phyloP scores from a whole-genome alignment of 2,797 vertebrate genomes.

The Allobates femoralis region DNA sequence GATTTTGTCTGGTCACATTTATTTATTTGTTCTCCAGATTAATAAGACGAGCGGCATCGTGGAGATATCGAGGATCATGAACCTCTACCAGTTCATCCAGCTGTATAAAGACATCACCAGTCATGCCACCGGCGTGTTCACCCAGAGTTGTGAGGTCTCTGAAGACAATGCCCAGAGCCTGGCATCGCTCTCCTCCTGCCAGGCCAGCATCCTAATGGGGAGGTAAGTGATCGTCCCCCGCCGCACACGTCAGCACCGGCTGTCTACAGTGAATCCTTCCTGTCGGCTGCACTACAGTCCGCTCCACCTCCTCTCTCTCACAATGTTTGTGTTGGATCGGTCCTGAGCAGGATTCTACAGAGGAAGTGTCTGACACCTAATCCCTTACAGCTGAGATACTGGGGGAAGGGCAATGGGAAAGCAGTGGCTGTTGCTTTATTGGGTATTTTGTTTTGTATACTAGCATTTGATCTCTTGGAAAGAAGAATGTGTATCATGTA shows the following conservation, averaged over 20 bases:
- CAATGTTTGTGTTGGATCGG: slow-evolving; percentile 16
- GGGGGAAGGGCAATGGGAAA: slow-evolving; percentile 44
- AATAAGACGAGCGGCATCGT: slow-evolving; percentile 91
- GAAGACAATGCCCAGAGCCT: slow-evolving; percentile 78
- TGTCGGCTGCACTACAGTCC: background rate
- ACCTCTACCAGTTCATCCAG: slow-evolving; percentile 97
- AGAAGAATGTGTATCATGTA: no score
- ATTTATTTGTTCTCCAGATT: slow-evolving; percentile 80
- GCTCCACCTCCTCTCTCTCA: background rate
- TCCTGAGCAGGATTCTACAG: background rate
- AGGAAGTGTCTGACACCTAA: background rate
- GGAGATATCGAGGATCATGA: slow-evolving; percentile 95
- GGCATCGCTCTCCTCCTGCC: slow-evolving; percentile 84
- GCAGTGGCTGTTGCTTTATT: no score
- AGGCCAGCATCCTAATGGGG: slow-evolving; percentile 98
- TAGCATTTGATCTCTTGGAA: background rate
- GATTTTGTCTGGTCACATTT: background rate
- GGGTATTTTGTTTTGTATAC: background rate
- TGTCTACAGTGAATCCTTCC: background rate
- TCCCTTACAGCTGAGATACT: background rate
- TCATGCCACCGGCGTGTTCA: slow-evolving; percentile 88
- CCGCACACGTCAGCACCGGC: background rate
- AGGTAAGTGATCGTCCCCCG: slow-evolving; percentile 76
- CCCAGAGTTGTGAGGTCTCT: slow-evolving; percentile 68
- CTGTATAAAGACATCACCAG: slow-evolving; percentile 94